Conservation (phyloP, 2,888 invertebrate genomes). For the Ecliptopera silaceata region DNA sequence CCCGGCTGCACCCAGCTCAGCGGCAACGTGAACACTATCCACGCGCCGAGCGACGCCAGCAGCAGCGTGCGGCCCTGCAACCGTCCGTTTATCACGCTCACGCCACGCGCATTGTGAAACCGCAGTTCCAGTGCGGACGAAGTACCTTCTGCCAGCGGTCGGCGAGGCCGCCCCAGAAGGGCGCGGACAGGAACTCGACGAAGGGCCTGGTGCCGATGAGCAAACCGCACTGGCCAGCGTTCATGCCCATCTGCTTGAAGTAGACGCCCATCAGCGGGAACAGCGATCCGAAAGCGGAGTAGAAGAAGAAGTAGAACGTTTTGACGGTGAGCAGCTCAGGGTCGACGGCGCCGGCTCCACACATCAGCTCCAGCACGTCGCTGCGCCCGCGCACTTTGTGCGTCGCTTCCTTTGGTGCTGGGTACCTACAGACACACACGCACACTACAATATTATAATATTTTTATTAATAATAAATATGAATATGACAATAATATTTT, state of each 20-base stretch:
- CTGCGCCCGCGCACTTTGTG: slow-evolving; percentile 94
- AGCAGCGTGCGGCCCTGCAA: slow-evolving; percentile 90
- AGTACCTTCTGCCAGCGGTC: slow-evolving; percentile 89
- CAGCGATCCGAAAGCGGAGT: slow-evolving; percentile 98
- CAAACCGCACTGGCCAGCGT: slow-evolving; percentile 96
- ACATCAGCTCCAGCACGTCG: slow-evolving; percentile 92
- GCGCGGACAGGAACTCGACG: slow-evolving; percentile 98
- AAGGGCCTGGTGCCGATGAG: slow-evolving; percentile 98
- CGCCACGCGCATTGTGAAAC: too few species aligned
- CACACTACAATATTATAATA: too few species aligned
- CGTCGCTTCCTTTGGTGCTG: slow-evolving; percentile 93
- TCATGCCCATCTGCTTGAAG: slow-evolving; percentile 99
- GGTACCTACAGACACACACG: slow-evolving; percentile 82
- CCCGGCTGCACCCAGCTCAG: slow-evolving; percentile 97
- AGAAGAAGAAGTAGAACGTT: slow-evolving; percentile 99
- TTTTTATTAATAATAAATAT: too few species aligned
- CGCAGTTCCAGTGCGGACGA: too few species aligned
- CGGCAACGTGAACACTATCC: slow-evolving; percentile 98
- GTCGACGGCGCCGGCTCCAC: slow-evolving; percentile 90
- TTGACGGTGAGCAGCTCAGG: slow-evolving; percentile 97
- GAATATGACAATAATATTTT: too few species aligned
- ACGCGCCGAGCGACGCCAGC: slow-evolving; percentile 94
- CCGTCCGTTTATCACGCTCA: too few species aligned
- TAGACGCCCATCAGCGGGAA: slow-evolving; percentile 99
- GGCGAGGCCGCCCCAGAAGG: slow-evolving; percentile 98